phyloP scores from a whole-genome alignment of 2,888 invertebrate genomes.

The Erebia palarica region DNA sequence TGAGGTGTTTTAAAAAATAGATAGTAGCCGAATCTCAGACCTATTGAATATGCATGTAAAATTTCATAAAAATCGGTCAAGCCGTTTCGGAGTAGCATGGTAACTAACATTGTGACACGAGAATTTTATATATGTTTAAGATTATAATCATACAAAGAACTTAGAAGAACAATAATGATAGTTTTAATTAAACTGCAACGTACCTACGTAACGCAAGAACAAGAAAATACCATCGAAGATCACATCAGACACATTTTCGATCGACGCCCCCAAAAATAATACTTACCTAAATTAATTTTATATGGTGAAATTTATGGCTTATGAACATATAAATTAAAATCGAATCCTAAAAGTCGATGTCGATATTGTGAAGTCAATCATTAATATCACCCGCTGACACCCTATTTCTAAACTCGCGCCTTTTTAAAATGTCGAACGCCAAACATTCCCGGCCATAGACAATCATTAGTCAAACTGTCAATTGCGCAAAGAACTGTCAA shows the following conservation, averaged over 20 bases:
- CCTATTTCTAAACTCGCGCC: constrained; percentile 52
- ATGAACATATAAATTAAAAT: background rate
- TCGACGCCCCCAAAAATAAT: background rate
- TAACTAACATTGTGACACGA: no score
- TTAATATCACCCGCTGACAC: constrained; percentile 51
- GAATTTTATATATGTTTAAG: no score
- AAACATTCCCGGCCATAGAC: constrained; percentile 58
- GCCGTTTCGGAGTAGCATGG: no score
- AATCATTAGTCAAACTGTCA: constrained; percentile 79
- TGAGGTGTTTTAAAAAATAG: no score
- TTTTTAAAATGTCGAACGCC: constrained; percentile 64
- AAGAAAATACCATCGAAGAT: background rate
- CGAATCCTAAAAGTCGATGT: no score
- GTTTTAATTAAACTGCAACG: background rate
- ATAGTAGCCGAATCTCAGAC: no score
- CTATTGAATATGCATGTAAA: no score
- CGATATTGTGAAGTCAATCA: constrained; percentile 27
- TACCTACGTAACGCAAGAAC: background rate
- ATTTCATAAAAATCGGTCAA: no score
- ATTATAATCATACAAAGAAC: background rate
- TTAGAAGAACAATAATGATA: background rate
- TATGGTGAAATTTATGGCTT: background rate
- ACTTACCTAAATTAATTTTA: background rate
- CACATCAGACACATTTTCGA: background rate
- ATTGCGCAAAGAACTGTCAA: constrained; percentile 70